Evolutionary conservation across 2,888 invertebrate genomes (phyloP), one percentile per base, ranked within the genome.

Genomic region (Teleogryllus oceanicus): DNA sequence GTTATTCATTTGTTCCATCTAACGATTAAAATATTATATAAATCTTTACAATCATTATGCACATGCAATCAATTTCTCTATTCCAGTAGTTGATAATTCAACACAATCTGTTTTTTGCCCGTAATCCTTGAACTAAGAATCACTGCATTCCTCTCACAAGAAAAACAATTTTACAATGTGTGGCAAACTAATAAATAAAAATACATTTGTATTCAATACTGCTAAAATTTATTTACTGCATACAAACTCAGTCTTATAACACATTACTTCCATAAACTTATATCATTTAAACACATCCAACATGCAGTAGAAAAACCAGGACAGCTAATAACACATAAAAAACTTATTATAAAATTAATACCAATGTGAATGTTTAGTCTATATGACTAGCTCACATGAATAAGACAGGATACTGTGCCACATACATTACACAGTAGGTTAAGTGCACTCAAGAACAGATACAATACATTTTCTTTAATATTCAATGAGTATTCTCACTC

Each of bases 201-300:
- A 62, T 62, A 62, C 13, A 12, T 18, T 62, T 12, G 62, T 62
- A 18, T 13, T 62, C 62, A 62, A 62, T 62, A 62, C 62, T 62
- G 62, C 62, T 62, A 62, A 13, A 62, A 62, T 62, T 62, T 62
- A 62, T 62, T 62, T 62, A n/a, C 62, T 62, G 62, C 62, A 62
- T 62, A 62, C 62, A 62, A 62, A 62, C 62, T 62, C 62, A 62
- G 62, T 62, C 62, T 62, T 62, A 18, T 62, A 62, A 62, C 62
- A 62, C 62, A 62, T 62, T 62, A 62, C 62, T 37, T 37, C 37
- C 37, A 37, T 37, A 37, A 37, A 62, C 62, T 62, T 62, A 37
- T 37, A 37, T 62, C 62, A 62, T 62, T 62, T 18, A 62, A 62
- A 62, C 62, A 62, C n/a, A n/a, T 18, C 62, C 62, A 62, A n/a